Percentiles rank a stretch among this genome's conserved stretches.
These are phyloP conservation scores for Ceratina japonica DNA, from an alignment of 1,140 invertebrate genomes.

Conservation along the genomic window DNA sequence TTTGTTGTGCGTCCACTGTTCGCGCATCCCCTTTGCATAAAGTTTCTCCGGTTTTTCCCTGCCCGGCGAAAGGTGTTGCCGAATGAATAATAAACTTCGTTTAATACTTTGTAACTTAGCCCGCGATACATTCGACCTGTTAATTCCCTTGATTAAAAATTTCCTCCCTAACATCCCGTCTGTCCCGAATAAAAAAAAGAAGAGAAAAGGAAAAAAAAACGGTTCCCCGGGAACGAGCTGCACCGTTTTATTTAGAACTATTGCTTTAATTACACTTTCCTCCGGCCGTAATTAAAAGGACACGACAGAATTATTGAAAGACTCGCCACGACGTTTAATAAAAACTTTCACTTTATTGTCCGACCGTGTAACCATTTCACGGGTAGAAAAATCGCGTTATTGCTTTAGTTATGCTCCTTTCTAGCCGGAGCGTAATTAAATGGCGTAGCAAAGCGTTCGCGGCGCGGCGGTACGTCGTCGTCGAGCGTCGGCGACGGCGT, in stretches of 20 bases:
- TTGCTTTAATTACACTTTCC: too few species aligned
- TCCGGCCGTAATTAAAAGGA: too few species aligned
- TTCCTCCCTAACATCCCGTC: too few species aligned
- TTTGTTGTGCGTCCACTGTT: neutral
- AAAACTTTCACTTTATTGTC: neutral
- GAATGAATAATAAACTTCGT: constrained; percentile 16
- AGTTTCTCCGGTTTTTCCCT: neutral
- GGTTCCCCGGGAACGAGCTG: too few species aligned
- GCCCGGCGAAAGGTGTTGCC: neutral
- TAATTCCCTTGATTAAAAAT: too few species aligned
- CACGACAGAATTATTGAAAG: too few species aligned
- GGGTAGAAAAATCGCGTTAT: neutral
- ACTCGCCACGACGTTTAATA: too few species aligned
- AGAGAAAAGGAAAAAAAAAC: too few species aligned
- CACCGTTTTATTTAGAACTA: too few species aligned
- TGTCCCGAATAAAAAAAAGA: too few species aligned
- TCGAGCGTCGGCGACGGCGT: neutral
- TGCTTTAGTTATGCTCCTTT: neutral
- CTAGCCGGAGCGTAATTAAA: constrained; percentile 40
- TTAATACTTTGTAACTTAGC: neutral
- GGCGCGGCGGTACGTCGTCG: neutral
- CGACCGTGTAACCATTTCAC: neutral
- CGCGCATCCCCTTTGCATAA: neutral
- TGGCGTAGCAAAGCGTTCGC: constrained; percentile 15
- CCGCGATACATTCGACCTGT: too few species aligned